These are phyloP conservation scores for Cosmia pyralina DNA, from an alignment of 2,888 invertebrate species.

Conservation along the genomic window DNA sequence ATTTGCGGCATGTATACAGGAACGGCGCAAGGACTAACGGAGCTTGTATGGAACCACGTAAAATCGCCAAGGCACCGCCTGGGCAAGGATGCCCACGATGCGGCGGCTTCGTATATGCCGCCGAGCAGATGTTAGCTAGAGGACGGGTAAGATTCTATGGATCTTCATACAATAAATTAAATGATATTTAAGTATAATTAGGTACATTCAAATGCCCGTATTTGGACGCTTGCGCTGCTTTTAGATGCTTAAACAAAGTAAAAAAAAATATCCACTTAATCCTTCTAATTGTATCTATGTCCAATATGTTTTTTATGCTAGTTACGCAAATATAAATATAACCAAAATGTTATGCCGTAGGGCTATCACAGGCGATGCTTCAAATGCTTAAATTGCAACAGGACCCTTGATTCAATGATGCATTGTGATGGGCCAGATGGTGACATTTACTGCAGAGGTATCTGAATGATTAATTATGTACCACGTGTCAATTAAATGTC, in stretches of 20 bases:
- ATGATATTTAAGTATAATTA: slow-evolving; percentile 1
- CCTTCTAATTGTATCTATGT: slow-evolving; percentile 11
- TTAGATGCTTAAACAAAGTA: slow-evolving; percentile 24
- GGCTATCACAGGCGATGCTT: slow-evolving; percentile 97
- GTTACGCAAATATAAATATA: slow-evolving; percentile 41
- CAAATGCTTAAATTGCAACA: slow-evolving; percentile 96
- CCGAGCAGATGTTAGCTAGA: slow-evolving; percentile 97
- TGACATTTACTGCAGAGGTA: slow-evolving; percentile 98
- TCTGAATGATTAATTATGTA: slow-evolving; percentile 68
- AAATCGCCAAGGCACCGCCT: slow-evolving; percentile 95
- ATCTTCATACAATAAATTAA: background rate
- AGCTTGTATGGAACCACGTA: slow-evolving; percentile 92
- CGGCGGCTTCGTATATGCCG: slow-evolving; percentile 96
- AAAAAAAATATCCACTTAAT: background rate
- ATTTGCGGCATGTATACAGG: slow-evolving; percentile 79
- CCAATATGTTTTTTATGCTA: slow-evolving; percentile 12
- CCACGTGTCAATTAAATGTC: slow-evolving; percentile 62
- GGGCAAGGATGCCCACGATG: slow-evolving; percentile 97
- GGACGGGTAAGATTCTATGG: slow-evolving; percentile 93
- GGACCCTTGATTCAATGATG: slow-evolving; percentile 96
- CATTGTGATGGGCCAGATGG: slow-evolving; percentile 98
- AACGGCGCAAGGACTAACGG: slow-evolving; percentile 88
- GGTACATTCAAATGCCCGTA: slow-evolving; percentile 7
- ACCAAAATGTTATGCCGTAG: slow-evolving; percentile 88
- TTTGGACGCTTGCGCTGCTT: slow-evolving; percentile 50